Base-by-base conservation (phyloP, 1,140 invertebrate species). In the Cotesia chilonis region DNA sequence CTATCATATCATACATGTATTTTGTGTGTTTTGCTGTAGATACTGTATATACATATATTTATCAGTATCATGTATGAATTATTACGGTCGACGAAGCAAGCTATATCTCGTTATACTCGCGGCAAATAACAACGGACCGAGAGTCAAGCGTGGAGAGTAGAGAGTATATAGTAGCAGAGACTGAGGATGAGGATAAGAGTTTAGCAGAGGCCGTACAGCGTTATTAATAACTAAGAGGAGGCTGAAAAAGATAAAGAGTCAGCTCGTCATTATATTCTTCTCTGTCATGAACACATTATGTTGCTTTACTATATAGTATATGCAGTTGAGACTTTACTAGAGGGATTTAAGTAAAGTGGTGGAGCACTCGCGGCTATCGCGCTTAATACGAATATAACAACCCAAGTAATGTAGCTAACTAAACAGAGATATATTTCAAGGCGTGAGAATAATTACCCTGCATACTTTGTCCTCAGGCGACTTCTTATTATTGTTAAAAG, bases 41-140 rank as follows among this genome's bases (percentile, higher is more conserved):
- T 35, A 59, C 3, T 4, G 17, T 54, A 54, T 28, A 35, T 28
- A 67, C 14, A 14, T 47, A 54, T 54, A 70, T 60, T 20, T 10
- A 37, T 28, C 28, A 28, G 28, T 28, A 28, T 28, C 28, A 17
- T 70, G 60, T 70, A 71, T 71, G 70, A 71, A 71, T 71, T 71
- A 71, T 71, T 71, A 71, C 70, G 70, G 70, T 71, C 61, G 70
- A 66, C 63, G 52, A 71, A 47, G 70, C 63, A 52, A 51, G 63
- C 61, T 71, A 71, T 71, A 71, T 71, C 70, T 66, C 70, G 63
- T 71, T 71, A 71, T 71, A 71, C 51, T 52, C 54, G 63, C 63
- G 61, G 63, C 70, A 71, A 71, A 10, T 47, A 47, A 71, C 70
- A 71, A 71, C 70, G 47, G 14, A 17, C 70, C 52, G 61, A 55